phyloP scores from a whole-genome alignment of 2,113 vertebrate genomes.

The Tauraco erythrolophus region DNA sequence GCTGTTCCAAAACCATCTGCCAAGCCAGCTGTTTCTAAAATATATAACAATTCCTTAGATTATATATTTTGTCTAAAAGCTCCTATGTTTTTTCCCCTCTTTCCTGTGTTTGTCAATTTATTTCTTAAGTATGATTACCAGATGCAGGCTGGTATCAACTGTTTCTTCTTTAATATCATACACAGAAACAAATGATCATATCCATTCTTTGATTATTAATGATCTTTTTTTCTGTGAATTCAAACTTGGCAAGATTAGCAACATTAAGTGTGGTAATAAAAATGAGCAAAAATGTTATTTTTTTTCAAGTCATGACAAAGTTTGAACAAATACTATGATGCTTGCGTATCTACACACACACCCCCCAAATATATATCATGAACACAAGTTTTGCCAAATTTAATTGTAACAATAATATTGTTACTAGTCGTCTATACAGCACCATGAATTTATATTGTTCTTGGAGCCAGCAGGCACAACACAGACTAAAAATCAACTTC shows the following conservation, averaged over 20 bases:
- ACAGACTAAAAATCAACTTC: background rate
- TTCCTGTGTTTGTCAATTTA: background rate
- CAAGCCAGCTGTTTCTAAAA: slow-evolving; percentile 38
- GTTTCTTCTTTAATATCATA: background rate
- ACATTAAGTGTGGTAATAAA: background rate
- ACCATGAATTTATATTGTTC: background rate
- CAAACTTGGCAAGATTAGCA: background rate
- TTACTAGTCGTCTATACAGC: background rate
- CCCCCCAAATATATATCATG: background rate
- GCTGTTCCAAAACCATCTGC: slow-evolving; percentile 39
- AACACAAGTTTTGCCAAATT: background rate
- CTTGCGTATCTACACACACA: background rate
- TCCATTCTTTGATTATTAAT: background rate
- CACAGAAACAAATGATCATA: background rate
- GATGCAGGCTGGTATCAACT: background rate
- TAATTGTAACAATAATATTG: background rate
- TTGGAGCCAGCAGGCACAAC: background rate
- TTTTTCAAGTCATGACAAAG: background rate
- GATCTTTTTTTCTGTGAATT: background rate
- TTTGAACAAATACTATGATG: background rate
- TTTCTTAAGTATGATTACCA: background rate
- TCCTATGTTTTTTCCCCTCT: background rate
- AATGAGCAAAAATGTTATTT: background rate
- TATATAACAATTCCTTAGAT: background rate
- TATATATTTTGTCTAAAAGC: background rate